A percentile compares a stretch with the other conserved stretches of the same genome.
Conservation (phyloP, 2,888 invertebrate species). For the Zonitis immaculata region DNA sequence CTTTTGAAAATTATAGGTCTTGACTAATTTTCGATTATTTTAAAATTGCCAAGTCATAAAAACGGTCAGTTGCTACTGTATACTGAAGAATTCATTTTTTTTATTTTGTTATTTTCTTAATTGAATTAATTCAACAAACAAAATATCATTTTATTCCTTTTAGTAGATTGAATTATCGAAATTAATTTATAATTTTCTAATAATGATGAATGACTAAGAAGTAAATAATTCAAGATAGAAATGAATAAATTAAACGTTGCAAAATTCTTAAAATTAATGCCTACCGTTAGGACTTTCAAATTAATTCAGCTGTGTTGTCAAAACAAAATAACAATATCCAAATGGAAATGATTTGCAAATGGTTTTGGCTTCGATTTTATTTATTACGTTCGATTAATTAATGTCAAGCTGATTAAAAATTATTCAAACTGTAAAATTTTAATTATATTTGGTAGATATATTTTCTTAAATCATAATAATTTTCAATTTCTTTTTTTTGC, state of each 20-base stretch:
- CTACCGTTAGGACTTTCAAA: slow-evolving; percentile 29
- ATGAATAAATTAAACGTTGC: slow-evolving; percentile 39
- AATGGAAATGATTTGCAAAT: slow-evolving; percentile 38
- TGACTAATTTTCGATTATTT: slow-evolving; percentile 29
- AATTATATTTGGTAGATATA: slow-evolving; percentile 19
- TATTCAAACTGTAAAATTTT: slow-evolving; percentile 18
- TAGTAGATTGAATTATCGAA: slow-evolving; percentile 39
- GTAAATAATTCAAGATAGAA: slow-evolving; percentile 37
- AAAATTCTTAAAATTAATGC: slow-evolving; percentile 31
- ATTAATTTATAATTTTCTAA: slow-evolving; percentile 43
- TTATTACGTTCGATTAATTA: slow-evolving; percentile 37
- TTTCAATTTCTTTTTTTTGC: no score
- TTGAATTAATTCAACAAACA: no score
- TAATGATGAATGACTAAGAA: slow-evolving; percentile 37
- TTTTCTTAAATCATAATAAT: no score
- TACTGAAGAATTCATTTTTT: neutral
- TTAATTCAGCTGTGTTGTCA: slow-evolving; percentile 36
- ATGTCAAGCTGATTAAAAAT: slow-evolving; percentile 35
- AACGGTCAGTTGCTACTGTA: slow-evolving; percentile 21
- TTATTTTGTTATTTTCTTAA: no score
- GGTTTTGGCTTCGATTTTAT: slow-evolving; percentile 33
- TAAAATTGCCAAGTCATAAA: slow-evolving; percentile 27
- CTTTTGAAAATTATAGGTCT: slow-evolving; percentile 24
- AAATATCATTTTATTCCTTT: no score
- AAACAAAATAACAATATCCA: slow-evolving; percentile 34